Conservation (phyloP, 2,888 invertebrate genomes). For the Oeneis ivallda region DNA sequence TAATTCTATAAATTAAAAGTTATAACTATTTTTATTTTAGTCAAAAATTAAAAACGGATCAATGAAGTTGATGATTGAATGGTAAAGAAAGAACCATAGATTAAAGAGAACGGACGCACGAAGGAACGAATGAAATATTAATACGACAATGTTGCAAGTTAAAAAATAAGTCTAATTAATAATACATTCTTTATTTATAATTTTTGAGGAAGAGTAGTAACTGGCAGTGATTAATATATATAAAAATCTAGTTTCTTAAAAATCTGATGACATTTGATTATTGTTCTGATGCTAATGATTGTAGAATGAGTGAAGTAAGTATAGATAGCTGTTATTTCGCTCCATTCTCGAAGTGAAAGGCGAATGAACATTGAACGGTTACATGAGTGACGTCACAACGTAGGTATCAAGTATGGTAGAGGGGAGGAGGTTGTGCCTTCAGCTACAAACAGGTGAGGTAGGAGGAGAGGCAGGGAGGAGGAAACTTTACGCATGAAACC, state of each 20-base stretch:
- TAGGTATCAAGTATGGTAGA: constrained; percentile 34
- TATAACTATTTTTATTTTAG: constrained; percentile 55
- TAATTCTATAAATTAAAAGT: constrained; percentile 52
- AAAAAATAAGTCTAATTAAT: constrained; percentile 20
- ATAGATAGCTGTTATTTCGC: neutral
- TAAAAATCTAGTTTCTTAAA: neutral
- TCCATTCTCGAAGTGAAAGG: constrained; percentile 37
- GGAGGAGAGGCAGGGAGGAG: constrained; percentile 57
- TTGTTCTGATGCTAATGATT: neutral
- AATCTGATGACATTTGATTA: neutral
- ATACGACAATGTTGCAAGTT: constrained; percentile 28
- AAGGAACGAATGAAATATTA: constrained; percentile 41
- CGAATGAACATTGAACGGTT: constrained; percentile 45
- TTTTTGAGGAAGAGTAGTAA: neutral
- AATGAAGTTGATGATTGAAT: constrained; percentile 58
- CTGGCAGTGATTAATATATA: neutral
- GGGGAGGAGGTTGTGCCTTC: constrained; percentile 71
- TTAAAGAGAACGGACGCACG: constrained; percentile 10
- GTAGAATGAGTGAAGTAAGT: neutral
- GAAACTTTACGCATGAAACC: constrained; percentile 63
- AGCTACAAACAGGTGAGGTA: constrained; percentile 49
- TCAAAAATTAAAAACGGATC: constrained; percentile 59
- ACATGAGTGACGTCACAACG: constrained; percentile 24
- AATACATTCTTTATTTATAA: neutral
- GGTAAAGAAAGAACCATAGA: constrained; percentile 41